These are phyloP conservation scores for Enteromius trimaculatus DNA, from an alignment of 2,797 vertebrate species.

Conservation along the genomic window DNA sequence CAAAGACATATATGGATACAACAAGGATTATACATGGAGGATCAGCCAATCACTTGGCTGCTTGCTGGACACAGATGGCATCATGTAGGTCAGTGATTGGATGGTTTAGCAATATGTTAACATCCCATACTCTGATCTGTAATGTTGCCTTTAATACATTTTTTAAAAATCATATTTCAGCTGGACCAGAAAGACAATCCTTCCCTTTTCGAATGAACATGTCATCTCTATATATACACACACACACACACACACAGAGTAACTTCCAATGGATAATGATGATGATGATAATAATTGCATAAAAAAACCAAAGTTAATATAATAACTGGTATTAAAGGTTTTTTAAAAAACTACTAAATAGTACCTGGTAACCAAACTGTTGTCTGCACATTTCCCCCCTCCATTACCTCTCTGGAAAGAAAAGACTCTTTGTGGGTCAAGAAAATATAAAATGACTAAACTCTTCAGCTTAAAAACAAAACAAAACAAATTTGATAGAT, in stretches of 20 bases:
- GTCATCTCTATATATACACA: slow-evolving; percentile 20
- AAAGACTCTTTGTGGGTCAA: slow-evolving; percentile 20
- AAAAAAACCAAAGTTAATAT: slow-evolving; percentile 48
- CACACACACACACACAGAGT: slow-evolving; percentile 33
- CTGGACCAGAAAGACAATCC: slow-evolving; percentile 47
- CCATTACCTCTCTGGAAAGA: slow-evolving; percentile 51
- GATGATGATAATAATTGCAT: slow-evolving; percentile 51
- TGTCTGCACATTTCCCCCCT: slow-evolving; percentile 17
- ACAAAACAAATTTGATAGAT: slow-evolving; percentile 10
- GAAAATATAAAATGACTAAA: slow-evolving; percentile 48
- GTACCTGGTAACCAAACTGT: slow-evolving; percentile 55
- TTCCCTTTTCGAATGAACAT: slow-evolving; percentile 50
- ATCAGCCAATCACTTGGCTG: slow-evolving; percentile 49
- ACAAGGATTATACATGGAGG: slow-evolving; percentile 54
- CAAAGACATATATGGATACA: slow-evolving; percentile 55
- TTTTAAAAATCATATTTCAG: slow-evolving; percentile 44
- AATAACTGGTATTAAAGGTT: slow-evolving; percentile 54
- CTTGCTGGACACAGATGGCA: slow-evolving; percentile 40
- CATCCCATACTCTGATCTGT: slow-evolving; percentile 46
- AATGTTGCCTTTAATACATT: slow-evolving; percentile 42
- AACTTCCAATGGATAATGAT: slow-evolving; percentile 45
- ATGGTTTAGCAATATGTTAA: slow-evolving; percentile 45
- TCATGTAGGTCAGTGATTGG: slow-evolving; percentile 39
- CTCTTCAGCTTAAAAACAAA: slow-evolving; percentile 26
- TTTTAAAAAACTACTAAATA: slow-evolving; percentile 52